Evolutionary conservation across 2,113 vertebrate genomes (phyloP).

Genomic region (Eidolon helvum): DNA sequence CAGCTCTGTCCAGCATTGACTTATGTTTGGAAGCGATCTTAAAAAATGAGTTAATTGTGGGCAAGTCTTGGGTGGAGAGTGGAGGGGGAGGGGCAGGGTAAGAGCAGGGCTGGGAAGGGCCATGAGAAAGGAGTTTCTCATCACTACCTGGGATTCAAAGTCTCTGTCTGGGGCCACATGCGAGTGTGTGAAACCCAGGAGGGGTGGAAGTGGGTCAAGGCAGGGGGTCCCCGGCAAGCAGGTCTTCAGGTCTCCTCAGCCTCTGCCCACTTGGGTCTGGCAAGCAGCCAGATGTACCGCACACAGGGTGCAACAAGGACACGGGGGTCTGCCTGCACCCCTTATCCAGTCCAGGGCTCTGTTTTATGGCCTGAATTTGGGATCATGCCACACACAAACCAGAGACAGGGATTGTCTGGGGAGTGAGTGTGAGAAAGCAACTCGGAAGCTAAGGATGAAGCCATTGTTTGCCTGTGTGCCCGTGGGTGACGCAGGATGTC

Average conservation of each 20-base stretch:
- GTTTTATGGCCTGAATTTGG: slow-evolving; percentile 22
- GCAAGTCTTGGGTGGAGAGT: slow-evolving; percentile 45
- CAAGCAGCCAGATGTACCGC: neutral
- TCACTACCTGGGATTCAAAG: neutral
- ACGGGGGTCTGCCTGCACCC: neutral
- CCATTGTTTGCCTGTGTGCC: neutral
- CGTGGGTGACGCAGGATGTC: neutral
- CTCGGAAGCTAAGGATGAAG: slow-evolving; percentile 18
- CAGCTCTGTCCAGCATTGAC: slow-evolving; percentile 70
- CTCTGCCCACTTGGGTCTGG: neutral
- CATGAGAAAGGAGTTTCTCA: neutral
- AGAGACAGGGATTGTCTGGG: slow-evolving; percentile 10
- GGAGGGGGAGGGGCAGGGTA: neutral
- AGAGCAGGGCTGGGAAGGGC: neutral
- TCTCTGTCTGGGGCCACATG: neutral
- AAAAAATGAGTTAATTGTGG: slow-evolving; percentile 77
- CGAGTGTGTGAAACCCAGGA: neutral
- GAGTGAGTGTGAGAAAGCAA: neutral
- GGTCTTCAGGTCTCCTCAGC: neutral
- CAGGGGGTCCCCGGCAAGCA: neutral
- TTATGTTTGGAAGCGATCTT: slow-evolving; percentile 69
- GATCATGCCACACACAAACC: neutral
- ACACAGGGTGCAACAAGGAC: fast-evolving
- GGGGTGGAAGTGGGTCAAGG: neutral
- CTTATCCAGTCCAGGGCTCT: neutral